phyloP scores from a whole-genome alignment of 2,113 vertebrate species.

The Balaenoptera acutorostrata region DNA sequence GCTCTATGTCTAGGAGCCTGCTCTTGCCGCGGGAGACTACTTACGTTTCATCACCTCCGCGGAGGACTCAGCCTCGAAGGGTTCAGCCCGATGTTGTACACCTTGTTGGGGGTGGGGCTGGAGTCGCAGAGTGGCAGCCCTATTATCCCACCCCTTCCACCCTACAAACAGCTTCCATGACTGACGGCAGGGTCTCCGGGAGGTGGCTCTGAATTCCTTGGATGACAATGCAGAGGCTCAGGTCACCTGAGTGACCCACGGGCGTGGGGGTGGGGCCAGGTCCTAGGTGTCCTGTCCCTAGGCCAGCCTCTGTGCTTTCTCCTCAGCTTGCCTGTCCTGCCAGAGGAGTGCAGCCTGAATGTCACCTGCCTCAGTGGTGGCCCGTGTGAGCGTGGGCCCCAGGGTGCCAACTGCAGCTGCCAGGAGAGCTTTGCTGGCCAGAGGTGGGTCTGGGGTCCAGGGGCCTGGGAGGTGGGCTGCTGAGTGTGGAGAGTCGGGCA shows the following conservation, averaged over 20 bases:
- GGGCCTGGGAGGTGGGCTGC: not conserved
- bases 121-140: not conserved
- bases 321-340: slow-evolving; percentile 85
- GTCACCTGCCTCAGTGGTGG: slow-evolving; percentile 85
- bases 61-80: not conserved
- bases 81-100: no score
- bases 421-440: slow-evolving; percentile 84
- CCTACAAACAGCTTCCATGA: not conserved
- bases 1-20: not conserved
- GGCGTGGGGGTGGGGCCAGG: accelerated
- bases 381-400: slow-evolving; percentile 80
- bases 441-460: slow-evolving; percentile 80
- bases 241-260: not conserved
- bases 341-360: slow-evolving; percentile 84
- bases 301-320: not conserved
- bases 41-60: not conserved
- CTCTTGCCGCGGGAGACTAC: not conserved
- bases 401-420: slow-evolving; percentile 93
- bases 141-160: not conserved
- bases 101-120: not conserved
- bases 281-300: no score
- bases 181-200: accelerated
- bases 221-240: not conserved
- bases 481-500: not conserved
- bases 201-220: not conserved